Percentiles rank a stretch among this genome's conserved stretches.
Evolutionary conservation across 2,797 vertebrate genomes (phyloP).

Genomic region (Myripristis murdjan): DNA sequence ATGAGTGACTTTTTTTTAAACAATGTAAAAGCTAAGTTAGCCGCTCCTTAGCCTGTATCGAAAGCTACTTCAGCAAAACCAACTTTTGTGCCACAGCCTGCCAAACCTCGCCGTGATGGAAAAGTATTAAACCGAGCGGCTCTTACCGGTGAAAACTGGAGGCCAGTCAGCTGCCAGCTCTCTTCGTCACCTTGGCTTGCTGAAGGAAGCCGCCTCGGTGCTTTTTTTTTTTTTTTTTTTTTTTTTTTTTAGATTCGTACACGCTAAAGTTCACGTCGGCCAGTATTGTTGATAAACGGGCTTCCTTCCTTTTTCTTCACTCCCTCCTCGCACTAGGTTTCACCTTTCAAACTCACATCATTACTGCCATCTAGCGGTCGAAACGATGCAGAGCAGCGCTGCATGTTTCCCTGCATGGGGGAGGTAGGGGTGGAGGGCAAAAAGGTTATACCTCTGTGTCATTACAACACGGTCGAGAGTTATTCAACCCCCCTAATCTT

Average conservation of each 20-base stretch:
- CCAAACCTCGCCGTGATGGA: background rate
- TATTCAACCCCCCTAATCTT: too few species aligned
- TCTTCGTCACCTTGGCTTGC: constrained; percentile 28
- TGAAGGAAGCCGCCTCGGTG: background rate
- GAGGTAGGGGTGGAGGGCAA: too few species aligned
- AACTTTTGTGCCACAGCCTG: background rate
- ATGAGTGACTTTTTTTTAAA: background rate
- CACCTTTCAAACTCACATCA: background rate
- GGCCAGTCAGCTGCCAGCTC: constrained; percentile 42
- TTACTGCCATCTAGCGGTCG: constrained; percentile 46
- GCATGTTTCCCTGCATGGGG: background rate
- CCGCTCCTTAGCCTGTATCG: background rate
- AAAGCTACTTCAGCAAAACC: background rate
- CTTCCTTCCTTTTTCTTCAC: constrained; percentile 40
- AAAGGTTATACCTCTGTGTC: too few species aligned
- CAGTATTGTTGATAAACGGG: constrained; percentile 4
- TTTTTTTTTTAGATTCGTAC: constrained; percentile 19
- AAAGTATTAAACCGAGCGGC: background rate
- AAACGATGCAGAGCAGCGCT: background rate
- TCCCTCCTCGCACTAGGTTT: constrained; percentile 19
- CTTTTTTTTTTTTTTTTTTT: background rate
- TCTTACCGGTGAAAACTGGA: constrained; percentile 54
- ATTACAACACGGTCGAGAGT: too few species aligned
- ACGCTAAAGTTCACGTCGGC: constrained; percentile 51
- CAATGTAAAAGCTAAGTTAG: background rate